A percentile compares a stretch with the other conserved stretches of the same genome.
Conservation (phyloP, 2,113 vertebrate species). For the Dasypus novemcinctus region DNA sequence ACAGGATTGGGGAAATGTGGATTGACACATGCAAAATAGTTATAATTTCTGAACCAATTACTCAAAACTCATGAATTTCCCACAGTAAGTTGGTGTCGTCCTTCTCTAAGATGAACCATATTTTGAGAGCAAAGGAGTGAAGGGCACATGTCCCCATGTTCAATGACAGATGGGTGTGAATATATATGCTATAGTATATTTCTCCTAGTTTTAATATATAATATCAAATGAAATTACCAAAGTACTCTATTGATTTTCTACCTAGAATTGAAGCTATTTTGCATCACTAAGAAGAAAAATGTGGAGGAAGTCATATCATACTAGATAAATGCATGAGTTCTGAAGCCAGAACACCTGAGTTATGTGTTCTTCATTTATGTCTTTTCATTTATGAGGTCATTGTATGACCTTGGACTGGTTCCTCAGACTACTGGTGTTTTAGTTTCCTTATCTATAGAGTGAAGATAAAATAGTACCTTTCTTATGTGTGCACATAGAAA, state of each 20-base stretch:
- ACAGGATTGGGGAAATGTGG: not conserved
- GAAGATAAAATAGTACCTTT: not conserved
- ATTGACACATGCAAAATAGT: not conserved
- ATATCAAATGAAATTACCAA: not conserved
- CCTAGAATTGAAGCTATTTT: not conserved
- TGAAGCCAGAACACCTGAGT: not conserved
- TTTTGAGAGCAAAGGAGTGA: not conserved
- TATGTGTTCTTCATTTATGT: not conserved
- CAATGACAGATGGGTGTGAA: not conserved
- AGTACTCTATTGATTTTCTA: not conserved
- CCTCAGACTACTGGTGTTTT: not conserved
- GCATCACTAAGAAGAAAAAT: not conserved
- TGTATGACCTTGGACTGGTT: not conserved
- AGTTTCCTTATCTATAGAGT: not conserved
- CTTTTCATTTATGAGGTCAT: not conserved
- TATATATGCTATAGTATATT: not conserved
- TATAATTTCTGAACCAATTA: not conserved
- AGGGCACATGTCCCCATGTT: not conserved
- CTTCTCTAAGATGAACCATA: not conserved
- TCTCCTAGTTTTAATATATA: conserved; percentile 17
- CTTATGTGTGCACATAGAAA: not conserved
- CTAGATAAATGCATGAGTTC: not conserved
- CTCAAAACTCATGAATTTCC: not conserved
- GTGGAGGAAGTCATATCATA: not conserved
- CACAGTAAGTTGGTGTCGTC: not conserved